Conservation (phyloP, 2,888 invertebrate species). For the Prenolepis imparis region DNA sequence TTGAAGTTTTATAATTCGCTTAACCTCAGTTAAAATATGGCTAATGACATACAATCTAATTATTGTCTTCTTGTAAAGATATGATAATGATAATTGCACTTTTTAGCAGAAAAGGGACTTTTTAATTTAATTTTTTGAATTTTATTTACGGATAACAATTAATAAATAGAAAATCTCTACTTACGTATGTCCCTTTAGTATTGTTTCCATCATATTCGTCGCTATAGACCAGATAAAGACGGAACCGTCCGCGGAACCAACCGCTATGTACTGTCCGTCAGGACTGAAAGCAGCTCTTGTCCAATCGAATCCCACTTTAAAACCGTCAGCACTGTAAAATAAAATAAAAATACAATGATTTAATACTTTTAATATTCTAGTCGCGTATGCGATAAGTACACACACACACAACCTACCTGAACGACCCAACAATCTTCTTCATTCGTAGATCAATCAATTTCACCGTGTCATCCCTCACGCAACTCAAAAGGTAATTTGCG, state of each 20-base stretch:
- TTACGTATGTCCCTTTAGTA: constrained; percentile 94
- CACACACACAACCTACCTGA: constrained; percentile 90
- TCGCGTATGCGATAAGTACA: background rate
- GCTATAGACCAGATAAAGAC: constrained; percentile 96
- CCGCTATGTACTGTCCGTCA: constrained; percentile 95
- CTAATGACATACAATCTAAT: background rate
- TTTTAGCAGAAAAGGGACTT: background rate
- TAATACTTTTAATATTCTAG: constrained; percentile 15
- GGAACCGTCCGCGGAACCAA: constrained; percentile 96
- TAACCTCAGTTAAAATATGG: background rate
- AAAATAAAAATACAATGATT: constrained; percentile 17
- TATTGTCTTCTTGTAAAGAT: background rate
- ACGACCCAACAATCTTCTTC: constrained; percentile 96
- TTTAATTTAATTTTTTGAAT: background rate
- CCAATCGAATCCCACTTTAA: constrained; percentile 98
- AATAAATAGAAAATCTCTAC: constrained; percentile 82
- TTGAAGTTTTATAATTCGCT: background rate
- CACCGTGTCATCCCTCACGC: constrained; percentile 97
- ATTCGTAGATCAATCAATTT: constrained; percentile 97
- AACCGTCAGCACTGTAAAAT: constrained; percentile 94
- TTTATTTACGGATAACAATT: background rate
- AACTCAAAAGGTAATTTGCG: constrained; percentile 95
- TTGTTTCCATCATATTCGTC: constrained; percentile 91
- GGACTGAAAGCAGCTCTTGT: constrained; percentile 97
- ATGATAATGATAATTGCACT: background rate